Evolutionary conservation across 1,140 invertebrate species (phyloP), one percentile per base, ranked within the genome.

Genomic region (Xylocopa sonorina): DNA sequence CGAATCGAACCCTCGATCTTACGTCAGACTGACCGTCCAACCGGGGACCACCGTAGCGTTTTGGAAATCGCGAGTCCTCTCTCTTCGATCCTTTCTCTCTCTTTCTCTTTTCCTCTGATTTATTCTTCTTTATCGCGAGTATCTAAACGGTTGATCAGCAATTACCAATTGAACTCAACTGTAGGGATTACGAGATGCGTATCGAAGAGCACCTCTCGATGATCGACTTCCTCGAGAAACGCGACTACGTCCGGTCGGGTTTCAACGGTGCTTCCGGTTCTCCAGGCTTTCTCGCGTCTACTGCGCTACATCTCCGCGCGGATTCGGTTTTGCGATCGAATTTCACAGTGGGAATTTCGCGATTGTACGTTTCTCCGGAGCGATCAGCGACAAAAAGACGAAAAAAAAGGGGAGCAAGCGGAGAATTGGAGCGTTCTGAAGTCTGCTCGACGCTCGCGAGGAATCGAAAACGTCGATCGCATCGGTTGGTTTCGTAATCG

Each of bases 151-250:
- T n/a, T n/a, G n/a, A n/a, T n/a, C n/a, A n/a, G n/a, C 55, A 55
- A 80, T 74, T 67, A 29, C 32, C 46, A 57, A 78, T 60, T 72
- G 38, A 32, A 78, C 63, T 63, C 76, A 72, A 62, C 24, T 51
- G 71, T 60, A 29, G 38, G 3, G 38, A 38, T 38, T 38, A 18
- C n/a, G 51, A 9, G 74, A 58, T 57, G 18, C 32, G 34, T 67
- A 76, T 76, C 58, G 71, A 18, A 3, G 29, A 48, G 27, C 0
- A 27, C 1, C 24, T 14, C n/a, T 24, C 41, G 27, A 57, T 18
- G 62, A 67, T 76, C 74, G 74, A 67, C 63, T 76, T 76, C 73
- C 73, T 57, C 50, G 73, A 75, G 48, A 62, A 51, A 72, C 69
- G 27, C 21, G 10, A 21, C 60, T n/a, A 14, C 66, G 32, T 53